phyloP scores from a whole-genome alignment of 2,888 invertebrate species.

The Nineta flava region DNA sequence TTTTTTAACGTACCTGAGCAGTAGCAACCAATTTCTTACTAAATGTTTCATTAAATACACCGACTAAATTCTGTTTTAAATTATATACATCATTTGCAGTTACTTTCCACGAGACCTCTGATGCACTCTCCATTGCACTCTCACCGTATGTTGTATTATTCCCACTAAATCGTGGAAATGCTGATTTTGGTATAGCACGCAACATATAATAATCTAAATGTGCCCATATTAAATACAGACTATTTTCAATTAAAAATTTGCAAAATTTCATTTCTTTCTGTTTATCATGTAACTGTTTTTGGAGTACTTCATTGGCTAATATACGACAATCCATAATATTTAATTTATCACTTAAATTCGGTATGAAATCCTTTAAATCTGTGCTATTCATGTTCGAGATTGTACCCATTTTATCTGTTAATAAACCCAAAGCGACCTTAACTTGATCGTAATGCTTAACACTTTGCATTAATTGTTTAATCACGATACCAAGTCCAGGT shows the following conservation, averaged over 20 bases:
- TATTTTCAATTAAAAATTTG: conserved; percentile 51
- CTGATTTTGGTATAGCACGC: conserved; percentile 34
- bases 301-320: conserved; percentile 30
- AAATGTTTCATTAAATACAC: conserved; percentile 64
- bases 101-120: conserved; percentile 38
- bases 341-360: conserved; percentile 18
- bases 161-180: conserved; percentile 16
- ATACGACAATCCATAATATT: conserved; percentile 21
- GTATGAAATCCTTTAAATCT: conserved; percentile 38
- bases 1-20: conserved; percentile 31
- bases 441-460: conserved; percentile 37
- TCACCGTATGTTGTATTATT: neutral
- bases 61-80: conserved; percentile 53
- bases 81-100: conserved; percentile 44
- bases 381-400: conserved; percentile 34
- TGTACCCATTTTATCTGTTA: conserved; percentile 30
- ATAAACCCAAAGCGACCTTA: conserved; percentile 30
- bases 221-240: conserved; percentile 60
- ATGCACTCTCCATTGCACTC: conserved; percentile 25
- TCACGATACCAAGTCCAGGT: conserved; percentile 33
- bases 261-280: conserved; percentile 42
- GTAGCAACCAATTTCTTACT: conserved; percentile 55
- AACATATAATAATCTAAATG: conserved; percentile 57
- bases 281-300: conserved; percentile 36
- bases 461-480: conserved; percentile 36